These are phyloP conservation scores for Hemibagrus guttatus DNA, from an alignment of 2,797 vertebrate species.

Conservation along the genomic window DNA sequence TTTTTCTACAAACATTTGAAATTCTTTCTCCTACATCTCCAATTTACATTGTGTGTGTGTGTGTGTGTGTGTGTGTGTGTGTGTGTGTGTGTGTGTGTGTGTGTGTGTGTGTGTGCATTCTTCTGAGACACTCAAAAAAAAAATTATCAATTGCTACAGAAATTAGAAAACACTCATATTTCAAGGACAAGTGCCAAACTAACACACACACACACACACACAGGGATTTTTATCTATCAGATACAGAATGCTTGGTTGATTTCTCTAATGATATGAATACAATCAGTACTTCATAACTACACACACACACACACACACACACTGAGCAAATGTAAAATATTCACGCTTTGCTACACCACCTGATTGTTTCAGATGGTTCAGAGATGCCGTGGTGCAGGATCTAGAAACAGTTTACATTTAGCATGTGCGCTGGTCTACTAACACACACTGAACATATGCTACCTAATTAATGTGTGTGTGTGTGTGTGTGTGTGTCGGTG, in stretches of 20 bases:
- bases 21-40: background rate
- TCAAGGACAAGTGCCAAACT: background rate
- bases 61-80: conserved; percentile 10
- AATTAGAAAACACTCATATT: background rate
- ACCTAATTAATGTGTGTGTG: background rate
- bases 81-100: conserved; percentile 18
- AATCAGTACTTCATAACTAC: conserved; percentile 1
- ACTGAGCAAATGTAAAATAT: background rate
- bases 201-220: conserved; percentile 1
- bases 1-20: background rate
- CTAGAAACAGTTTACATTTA: background rate
- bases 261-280: background rate
- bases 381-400: background rate
- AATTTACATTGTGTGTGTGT: background rate
- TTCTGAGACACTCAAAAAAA: background rate
- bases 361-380: background rate
- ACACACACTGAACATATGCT: background rate
- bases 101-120: background rate
- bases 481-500: background rate
- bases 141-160: background rate
- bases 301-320: no score
- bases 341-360: background rate
- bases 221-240: conserved; percentile 2
- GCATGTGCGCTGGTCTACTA: background rate
- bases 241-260: conserved; percentile 2